Evolutionary conservation across 2,113 vertebrate genomes (phyloP), one percentile per base, ranked within the genome.

Genomic region (Ascaphus truei): DNA sequence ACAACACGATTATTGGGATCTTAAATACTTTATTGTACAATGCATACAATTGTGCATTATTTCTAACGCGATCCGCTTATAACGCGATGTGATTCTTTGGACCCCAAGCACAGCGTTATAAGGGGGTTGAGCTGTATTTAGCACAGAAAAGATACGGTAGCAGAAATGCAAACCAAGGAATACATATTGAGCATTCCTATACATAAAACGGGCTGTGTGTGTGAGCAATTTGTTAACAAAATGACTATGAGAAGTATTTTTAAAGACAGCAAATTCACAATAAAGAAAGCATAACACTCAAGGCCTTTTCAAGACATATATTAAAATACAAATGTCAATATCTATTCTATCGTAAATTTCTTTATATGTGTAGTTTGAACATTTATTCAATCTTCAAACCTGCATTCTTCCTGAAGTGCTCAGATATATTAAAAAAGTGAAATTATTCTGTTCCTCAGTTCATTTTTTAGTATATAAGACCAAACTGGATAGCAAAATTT

Each of bases 401-500:
- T 82, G 62, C 1, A 53, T 84, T 81, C 80, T 84, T 89, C 61
- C 74, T 75, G 64, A 84, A 83, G 80, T 82, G 77, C 78, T 88
- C 77, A 72, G 81, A 84, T 87, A 85, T 84, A 86, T 81, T 85
- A 78, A 75, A 68, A 88, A 88, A 89, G 81, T 81, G 83, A 83
- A 84, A 87, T 85, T 84, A 83, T 87, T 84, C 84, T 79, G 81
- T 78, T 87, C 80, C 45, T 77, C 76, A 82, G 80, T 85, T 88
- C 75, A 85, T 90, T 89, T 86, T 79, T 83, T 81, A 75, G 75
- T 85, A 77, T 80, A 79, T 83, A 85, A 86, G 65, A 82, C 74
- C 77, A 81, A 83, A 77, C 66, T 30, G 63, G 82, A 78, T 66
- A 86, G 84, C 75, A 75, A 71, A 75, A 75, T 77, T 66, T 81